Conservation (phyloP, 2,888 invertebrate species). For the Myopa testacea region DNA sequence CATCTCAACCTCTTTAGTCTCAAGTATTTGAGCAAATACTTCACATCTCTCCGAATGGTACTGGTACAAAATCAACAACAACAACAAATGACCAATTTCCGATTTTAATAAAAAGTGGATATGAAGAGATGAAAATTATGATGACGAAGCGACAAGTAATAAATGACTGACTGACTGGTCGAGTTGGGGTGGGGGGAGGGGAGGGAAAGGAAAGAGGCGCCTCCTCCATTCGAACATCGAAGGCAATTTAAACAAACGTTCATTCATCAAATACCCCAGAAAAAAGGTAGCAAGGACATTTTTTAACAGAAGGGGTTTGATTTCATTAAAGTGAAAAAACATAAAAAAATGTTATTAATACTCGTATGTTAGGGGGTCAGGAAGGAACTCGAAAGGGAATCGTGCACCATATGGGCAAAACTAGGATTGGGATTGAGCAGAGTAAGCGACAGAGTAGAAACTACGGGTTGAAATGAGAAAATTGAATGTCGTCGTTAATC, state of each 20-base stretch:
- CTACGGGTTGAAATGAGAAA: constrained; percentile 20
- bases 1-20: background rate
- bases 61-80: constrained; percentile 1
- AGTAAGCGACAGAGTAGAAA: constrained; percentile 7
- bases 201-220: background rate
- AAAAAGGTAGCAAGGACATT: constrained; percentile 31
- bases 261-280: constrained; percentile 20
- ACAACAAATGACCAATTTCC: constrained; percentile 34
- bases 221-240: background rate
- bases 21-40: background rate
- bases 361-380: constrained; percentile 1
- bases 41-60: background rate
- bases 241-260: constrained; percentile 34
- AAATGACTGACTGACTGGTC: constrained; percentile 5
- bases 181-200: background rate
- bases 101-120: constrained; percentile 24
- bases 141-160: constrained; percentile 30
- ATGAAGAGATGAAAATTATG: constrained; percentile 12
- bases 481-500: constrained; percentile 39
- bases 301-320: constrained; percentile 32
- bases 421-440: background rate
- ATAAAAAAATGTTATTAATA: background rate
- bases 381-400: constrained; percentile 17
- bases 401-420: constrained; percentile 28
- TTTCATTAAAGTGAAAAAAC: constrained; percentile 31